Conservation (phyloP, 1,140 invertebrate species). For the Medauroidea extradentata region DNA sequence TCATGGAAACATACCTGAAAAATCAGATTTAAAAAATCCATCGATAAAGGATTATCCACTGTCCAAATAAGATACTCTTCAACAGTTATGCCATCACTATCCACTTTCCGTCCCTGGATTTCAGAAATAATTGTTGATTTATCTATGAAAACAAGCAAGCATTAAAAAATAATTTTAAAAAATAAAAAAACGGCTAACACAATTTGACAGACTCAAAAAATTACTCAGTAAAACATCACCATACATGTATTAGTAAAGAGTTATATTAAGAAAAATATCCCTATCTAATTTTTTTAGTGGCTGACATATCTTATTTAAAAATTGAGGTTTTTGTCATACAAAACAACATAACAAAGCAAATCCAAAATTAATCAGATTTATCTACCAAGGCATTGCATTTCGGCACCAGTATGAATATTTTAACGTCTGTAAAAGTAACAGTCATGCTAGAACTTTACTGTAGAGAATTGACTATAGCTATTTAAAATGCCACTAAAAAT, state of each 20-base stretch:
- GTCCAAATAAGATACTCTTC: conserved; percentile 86
- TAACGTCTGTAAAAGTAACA: too few species aligned
- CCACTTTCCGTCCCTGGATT: conserved; percentile 36
- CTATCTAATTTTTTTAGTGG: too few species aligned
- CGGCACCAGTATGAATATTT: too few species aligned
- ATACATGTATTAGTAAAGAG: background rate
- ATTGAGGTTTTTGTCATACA: too few species aligned
- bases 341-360: too few species aligned
- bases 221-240: background rate
- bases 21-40: conserved; percentile 68
- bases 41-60: conserved; percentile 61
- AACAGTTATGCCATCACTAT: conserved; percentile 48
- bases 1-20: conserved; percentile 53
- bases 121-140: conserved; percentile 35
- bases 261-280: background rate
- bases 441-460: too few species aligned
- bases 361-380: too few species aligned
- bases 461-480: too few species aligned
- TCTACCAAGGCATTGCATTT: too few species aligned
- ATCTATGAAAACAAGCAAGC: conserved; percentile 4
- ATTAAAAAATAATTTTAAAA: background rate
- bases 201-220: background rate
- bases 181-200: background rate
- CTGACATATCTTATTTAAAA: too few species aligned
- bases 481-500: too few species aligned